Evolutionary conservation across 2,797 vertebrate species (phyloP).

Genomic region (Apodemus agrarius): DNA sequence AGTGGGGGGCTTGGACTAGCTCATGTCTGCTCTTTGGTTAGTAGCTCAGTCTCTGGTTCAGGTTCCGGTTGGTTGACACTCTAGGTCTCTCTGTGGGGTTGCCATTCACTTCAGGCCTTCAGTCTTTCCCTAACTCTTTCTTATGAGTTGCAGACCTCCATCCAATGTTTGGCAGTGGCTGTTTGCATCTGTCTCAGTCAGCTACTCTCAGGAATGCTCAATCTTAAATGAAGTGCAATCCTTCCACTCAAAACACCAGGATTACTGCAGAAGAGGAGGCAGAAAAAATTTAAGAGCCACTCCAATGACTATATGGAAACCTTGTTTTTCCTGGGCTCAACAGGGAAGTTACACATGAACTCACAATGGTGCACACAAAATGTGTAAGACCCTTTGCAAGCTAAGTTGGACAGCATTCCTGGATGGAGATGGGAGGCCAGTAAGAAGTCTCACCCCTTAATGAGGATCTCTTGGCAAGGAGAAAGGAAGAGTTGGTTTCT

Average conservation of each 20-base stretch:
- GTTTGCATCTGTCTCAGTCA: neutral
- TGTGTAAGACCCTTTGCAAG: neutral
- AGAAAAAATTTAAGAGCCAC: neutral
- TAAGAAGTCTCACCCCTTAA: neutral
- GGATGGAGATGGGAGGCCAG: neutral
- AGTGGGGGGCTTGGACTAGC: neutral
- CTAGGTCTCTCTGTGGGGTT: neutral
- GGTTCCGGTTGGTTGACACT: neutral
- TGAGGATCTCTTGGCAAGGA: too few species aligned
- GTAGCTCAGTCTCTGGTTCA: neutral
- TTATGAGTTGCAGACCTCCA: neutral
- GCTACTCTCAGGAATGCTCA: neutral
- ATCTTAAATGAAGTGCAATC: neutral
- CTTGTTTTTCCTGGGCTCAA: neutral
- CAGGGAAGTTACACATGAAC: neutral
- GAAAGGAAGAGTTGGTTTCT: neutral
- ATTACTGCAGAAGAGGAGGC: neutral
- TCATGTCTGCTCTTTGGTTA: neutral
- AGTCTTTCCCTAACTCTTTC: neutral
- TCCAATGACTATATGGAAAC: neutral
- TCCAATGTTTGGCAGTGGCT: neutral
- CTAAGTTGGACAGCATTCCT: neutral
- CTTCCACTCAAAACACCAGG: too few species aligned
- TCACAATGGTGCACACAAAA: too few species aligned
- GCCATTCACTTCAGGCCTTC: neutral